Conservation (phyloP, 2,888 invertebrate species). For the Gisinianus flammeolus region DNA sequence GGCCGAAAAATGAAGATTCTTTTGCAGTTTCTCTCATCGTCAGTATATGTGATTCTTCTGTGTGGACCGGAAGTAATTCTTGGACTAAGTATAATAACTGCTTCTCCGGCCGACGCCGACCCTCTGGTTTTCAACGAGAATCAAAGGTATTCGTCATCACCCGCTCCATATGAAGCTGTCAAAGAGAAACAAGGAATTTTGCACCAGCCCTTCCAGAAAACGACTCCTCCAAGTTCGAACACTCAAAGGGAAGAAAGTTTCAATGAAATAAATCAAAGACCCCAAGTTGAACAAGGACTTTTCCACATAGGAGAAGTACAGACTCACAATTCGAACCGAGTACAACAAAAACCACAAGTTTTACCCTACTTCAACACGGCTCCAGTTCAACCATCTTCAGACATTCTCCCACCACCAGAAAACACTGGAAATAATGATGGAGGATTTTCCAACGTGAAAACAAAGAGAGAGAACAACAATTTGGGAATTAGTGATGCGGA, state of each 20-base stretch:
- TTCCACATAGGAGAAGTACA: no score
- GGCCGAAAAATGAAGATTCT: no score
- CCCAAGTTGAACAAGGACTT: background rate
- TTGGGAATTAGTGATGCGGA: background rate
- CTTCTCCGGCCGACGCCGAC: background rate
- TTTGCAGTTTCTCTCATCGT: no score
- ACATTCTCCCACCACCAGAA: conserved; percentile 11
- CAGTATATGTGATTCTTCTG: background rate
- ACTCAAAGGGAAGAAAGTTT: no score
- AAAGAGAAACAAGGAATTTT: no score
- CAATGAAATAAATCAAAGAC: background rate
- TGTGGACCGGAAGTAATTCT: background rate
- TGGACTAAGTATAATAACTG: background rate
- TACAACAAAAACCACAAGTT: conserved; percentile 1
- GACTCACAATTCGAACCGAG: background rate
- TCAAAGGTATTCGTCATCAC: background rate
- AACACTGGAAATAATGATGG: conserved; percentile 9
- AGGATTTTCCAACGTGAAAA: background rate
- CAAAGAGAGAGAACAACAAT: conserved; percentile 6
- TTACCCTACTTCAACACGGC: background rate
- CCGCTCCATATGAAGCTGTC: background rate
- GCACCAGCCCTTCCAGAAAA: no score
- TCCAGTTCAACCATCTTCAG: conserved; percentile 5
- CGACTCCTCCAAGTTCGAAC: no score
- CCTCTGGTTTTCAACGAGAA: background rate